phyloP scores from a whole-genome alignment of 53 echinoderm and acorn worm species.

The Luidia sarsii region DNA sequence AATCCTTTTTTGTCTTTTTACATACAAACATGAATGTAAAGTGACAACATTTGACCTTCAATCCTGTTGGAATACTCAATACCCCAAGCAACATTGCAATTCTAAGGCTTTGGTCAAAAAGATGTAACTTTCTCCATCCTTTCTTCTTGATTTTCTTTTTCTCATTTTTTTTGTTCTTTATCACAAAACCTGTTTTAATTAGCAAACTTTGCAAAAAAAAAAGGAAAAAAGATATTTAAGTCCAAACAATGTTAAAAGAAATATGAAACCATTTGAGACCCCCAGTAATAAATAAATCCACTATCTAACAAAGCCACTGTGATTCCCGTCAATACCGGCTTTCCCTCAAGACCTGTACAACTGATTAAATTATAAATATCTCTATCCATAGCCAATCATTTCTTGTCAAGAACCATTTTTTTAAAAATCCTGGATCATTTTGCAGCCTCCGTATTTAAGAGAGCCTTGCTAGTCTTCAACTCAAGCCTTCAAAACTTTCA shows the following conservation, averaged over 20 bases:
- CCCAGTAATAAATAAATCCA: constrained; percentile 12
- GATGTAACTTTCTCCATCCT: background rate
- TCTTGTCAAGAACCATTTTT: too few species aligned
- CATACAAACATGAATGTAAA: constrained; percentile 36
- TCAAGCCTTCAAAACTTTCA: too few species aligned
- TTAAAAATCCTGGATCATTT: too few species aligned
- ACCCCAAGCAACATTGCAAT: constrained; percentile 28
- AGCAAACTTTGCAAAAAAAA: background rate
- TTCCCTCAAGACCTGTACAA: too few species aligned
- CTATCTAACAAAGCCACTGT: constrained; percentile 23
- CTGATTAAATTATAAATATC: too few species aligned
- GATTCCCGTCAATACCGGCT: too few species aligned
- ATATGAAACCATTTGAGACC: background rate
- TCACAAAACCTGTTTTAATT: background rate
- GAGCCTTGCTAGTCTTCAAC: too few species aligned
- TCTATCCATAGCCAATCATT: too few species aligned
- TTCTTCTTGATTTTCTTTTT: background rate
- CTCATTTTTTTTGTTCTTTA: background rate
- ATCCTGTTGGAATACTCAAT: constrained; percentile 25
- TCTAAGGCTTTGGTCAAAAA: constrained; percentile 49
- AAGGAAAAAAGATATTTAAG: background rate
- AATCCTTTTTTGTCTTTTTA: background rate
- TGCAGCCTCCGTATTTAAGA: too few species aligned
- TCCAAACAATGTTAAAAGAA: background rate
- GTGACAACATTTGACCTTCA: background rate